Evolutionary conservation across 2,797 vertebrate species (phyloP).

Genomic region (Hipposideros larvatus): DNA sequence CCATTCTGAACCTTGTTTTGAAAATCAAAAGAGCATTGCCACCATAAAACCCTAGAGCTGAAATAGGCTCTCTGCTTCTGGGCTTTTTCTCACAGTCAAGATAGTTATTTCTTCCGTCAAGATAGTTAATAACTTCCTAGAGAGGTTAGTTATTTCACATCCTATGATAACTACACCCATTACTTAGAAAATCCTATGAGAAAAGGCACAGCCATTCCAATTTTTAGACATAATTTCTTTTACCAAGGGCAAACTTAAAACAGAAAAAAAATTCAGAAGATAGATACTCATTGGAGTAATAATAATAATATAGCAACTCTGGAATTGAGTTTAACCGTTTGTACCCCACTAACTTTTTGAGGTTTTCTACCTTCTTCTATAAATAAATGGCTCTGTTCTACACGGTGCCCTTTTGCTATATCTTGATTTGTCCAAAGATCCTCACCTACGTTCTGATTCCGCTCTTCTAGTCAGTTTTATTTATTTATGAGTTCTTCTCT

Average conservation of each 20-base stretch:
- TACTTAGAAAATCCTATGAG: neutral
- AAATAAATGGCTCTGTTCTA: neutral
- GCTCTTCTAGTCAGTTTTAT: neutral
- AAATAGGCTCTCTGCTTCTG: neutral
- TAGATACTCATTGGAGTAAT: neutral
- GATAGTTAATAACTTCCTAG: no score
- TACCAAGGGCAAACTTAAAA: neutral
- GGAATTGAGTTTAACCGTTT: neutral
- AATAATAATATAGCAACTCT: neutral
- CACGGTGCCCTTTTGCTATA: neutral
- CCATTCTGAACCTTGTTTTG: neutral
- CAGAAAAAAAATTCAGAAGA: neutral
- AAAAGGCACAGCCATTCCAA: neutral
- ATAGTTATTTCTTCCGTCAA: neutral
- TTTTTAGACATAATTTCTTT: conserved; percentile 4
- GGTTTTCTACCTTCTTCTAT: neutral
- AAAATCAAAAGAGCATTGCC: neutral
- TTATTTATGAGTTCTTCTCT: conserved; percentile 6
- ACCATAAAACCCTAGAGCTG: neutral
- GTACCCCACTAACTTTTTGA: neutral
- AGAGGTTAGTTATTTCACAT: neutral
- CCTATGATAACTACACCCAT: neutral
- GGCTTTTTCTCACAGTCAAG: neutral
- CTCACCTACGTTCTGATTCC: neutral
- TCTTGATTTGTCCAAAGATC: neutral